Evolutionary conservation across 2,113 vertebrate genomes (phyloP), one percentile per base, ranked within the genome.

Genomic region (Nematolebias whitei): DNA sequence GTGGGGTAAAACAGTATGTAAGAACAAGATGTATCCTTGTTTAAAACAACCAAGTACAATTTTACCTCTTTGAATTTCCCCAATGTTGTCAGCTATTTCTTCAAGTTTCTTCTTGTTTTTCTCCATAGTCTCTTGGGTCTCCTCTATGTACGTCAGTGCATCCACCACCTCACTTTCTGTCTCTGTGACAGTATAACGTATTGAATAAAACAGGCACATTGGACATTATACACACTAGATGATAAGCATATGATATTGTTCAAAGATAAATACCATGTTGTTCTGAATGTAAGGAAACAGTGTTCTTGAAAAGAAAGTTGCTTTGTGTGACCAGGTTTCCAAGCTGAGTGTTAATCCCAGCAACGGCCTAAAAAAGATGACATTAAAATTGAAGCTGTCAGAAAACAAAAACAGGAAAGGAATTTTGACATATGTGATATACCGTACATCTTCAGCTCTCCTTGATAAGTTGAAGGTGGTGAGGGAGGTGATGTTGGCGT

Each of bases 401-500:
- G 12, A 53, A n/a, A 18, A 44, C 2, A 44, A 2, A 14, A 5
- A 0, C 44, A n/a, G 2, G 11, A 13, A 14, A 1, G 14, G 6
- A 10, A 20, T 19, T 5, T 18, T 35, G n/a, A 45, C 56, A 12
- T 16, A 1, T 20, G 41, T 22, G 1, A 68, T 9, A 2, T 13
- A 22, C 92, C 96, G 82, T 90, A 98, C 97, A 19, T 98, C 95
- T 13, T 93, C 87, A 63, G 96, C 92, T 64, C 91, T 86, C 35
- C 93, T 90, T 43, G 96, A 95, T 64, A 94, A 84, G 80, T 95
- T 94, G 74, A 94, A 49, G 49, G 94, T 92, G 19, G 91, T 73
- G 59, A 87, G 57, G 2, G 94, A 93, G 18, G 91, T 95, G 84
- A 95, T 88, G 26, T 96, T 92, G 64, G 96, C 95, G 24, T 96